Percentiles rank a stretch among this genome's conserved stretches.
Conservation (phyloP, 2,888 invertebrate genomes). For the Caenorhabditis macrosperma region DNA sequence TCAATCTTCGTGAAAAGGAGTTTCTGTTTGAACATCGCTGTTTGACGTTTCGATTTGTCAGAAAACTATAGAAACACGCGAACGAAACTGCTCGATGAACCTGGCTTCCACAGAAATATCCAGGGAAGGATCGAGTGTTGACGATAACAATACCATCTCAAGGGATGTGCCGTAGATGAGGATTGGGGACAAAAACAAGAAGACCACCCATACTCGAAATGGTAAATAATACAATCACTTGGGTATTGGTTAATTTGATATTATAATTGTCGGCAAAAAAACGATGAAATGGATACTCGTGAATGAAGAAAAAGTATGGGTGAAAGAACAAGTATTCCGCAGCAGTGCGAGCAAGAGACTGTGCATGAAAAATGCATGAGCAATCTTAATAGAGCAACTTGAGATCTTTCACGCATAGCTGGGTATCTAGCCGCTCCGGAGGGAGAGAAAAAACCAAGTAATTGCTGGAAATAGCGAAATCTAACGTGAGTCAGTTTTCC, state of each 20-base stretch:
- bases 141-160: not conserved
- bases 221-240: not conserved
- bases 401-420: not conserved
- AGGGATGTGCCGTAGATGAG: not conserved
- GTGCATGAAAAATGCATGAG: conserved; percentile 9
- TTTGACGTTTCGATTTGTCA: not conserved
- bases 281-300: not conserved
- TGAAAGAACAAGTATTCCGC: not conserved
- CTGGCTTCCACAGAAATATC: not conserved
- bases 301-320: not conserved
- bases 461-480: conserved; percentile 15
- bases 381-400: conserved; percentile 3
- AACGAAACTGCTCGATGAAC: not conserved
- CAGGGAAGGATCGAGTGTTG: not conserved
- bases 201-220: not conserved
- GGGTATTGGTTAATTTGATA: not conserved
- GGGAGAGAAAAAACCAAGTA: not conserved
- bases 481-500: conserved; percentile 12
- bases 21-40: no score
- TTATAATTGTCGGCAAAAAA: not conserved
- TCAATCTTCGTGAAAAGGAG: no score
- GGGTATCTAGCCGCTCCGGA: no score
- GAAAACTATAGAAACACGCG: not conserved
- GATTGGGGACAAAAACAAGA: not conserved
- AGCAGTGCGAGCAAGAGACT: not conserved